Evolutionary conservation across 2,888 invertebrate species (phyloP).

Genomic region (Eupithecia pulchellata): DNA sequence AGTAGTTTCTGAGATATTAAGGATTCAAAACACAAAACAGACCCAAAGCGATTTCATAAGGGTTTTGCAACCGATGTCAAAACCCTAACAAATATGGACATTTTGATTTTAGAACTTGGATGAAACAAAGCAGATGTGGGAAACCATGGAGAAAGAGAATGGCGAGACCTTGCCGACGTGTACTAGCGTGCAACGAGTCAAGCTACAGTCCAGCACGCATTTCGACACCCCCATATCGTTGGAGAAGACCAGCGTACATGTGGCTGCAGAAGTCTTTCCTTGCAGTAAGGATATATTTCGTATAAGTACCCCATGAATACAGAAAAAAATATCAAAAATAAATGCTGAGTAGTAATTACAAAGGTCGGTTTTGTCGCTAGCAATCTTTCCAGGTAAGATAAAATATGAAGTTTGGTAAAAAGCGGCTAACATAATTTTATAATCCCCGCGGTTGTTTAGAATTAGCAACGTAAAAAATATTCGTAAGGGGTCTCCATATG

Average conservation of each 20-base stretch:
- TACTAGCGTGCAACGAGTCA: conserved; percentile 59
- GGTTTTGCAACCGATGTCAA: neutral
- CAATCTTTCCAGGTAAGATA: no score
- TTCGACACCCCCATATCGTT: conserved; percentile 69
- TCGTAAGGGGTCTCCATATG: no score
- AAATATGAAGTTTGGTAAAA: no score
- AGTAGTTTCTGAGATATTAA: no score
- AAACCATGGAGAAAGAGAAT: conserved; percentile 48
- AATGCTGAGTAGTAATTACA: no score
- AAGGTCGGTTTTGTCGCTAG: no score
- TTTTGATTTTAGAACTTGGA: conserved; percentile 59
- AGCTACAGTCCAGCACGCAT: conserved; percentile 62
- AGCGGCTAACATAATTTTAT: no score
- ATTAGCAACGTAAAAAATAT: no score
- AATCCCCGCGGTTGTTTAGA: no score
- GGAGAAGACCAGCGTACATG: conserved; percentile 71
- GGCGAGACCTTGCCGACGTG: conserved; percentile 61
- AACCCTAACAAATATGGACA: neutral
- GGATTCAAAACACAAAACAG: no score
- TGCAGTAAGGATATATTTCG: conserved; percentile 62
- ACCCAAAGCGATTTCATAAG: neutral
- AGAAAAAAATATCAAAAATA: no score
- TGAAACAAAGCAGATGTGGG: conserved; percentile 51
- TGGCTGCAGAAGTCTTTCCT: conserved; percentile 71
- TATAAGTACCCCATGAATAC: no score